A percentile compares a stretch with the other conserved stretches of the same genome.
phyloP scores from a whole-genome alignment of 2,888 invertebrate species.

The Phragmatobia fuliginosa region DNA sequence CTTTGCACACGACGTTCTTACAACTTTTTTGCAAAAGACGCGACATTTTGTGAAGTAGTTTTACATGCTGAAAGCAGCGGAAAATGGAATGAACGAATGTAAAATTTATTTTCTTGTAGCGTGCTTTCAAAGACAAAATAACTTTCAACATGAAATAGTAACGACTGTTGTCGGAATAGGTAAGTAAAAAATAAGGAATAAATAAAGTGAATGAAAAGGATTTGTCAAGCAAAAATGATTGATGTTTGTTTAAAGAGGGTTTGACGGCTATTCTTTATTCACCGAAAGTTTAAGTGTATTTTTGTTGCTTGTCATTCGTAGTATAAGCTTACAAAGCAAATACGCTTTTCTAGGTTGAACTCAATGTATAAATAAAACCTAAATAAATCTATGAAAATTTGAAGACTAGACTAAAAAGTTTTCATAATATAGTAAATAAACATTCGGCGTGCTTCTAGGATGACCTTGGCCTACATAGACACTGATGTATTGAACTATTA shows the following conservation, averaged over 20 bases:
- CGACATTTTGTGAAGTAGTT: slow-evolving; percentile 17
- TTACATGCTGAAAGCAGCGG: neutral
- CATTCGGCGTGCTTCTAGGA: too few species aligned
- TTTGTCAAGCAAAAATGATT: slow-evolving; percentile 5
- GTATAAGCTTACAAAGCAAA: neutral
- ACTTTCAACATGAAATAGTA: too few species aligned
- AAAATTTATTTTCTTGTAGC: neutral
- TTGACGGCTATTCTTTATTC: neutral
- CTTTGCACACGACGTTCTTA: slow-evolving; percentile 38
- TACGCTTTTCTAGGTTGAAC: neutral
- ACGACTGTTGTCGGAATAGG: too few species aligned
- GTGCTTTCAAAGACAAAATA: neutral
- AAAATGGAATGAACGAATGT: neutral
- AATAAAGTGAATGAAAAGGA: neutral
- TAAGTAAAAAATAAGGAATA: neutral
- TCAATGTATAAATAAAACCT: neutral
- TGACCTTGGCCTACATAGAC: too few species aligned
- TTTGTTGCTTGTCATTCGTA: neutral
- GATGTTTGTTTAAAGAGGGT: neutral
- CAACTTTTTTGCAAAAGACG: slow-evolving; percentile 23
- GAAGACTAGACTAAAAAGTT: too few species aligned
- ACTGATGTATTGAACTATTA: too few species aligned
- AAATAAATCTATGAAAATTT: neutral
- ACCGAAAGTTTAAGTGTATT: neutral
- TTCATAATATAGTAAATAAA: too few species aligned